Evolutionary conservation across 2,113 vertebrate genomes (phyloP).

Genomic region (Catharus bicknelli): DNA sequence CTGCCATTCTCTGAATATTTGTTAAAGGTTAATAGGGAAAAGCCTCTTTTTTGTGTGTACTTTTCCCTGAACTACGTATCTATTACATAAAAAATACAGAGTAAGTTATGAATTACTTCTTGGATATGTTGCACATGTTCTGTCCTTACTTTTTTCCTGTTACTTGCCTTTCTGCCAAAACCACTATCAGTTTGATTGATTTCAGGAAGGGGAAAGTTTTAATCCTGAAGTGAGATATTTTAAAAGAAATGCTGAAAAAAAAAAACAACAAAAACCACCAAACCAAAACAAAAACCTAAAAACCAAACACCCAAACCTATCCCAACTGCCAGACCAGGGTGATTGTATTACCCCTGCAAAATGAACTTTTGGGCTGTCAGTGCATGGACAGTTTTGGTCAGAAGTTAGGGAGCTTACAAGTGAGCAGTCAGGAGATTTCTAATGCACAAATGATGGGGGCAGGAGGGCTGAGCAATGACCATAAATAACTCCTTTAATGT

Average conservation of each 20-base stretch:
- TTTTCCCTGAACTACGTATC: not conserved
- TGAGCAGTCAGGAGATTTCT: not conserved
- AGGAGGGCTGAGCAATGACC: slow-evolving; percentile 18
- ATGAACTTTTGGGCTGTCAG: not conserved
- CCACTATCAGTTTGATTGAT: slow-evolving; percentile 12
- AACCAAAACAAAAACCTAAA: not conserved
- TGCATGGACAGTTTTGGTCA: not conserved
- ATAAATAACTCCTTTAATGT: slow-evolving; percentile 46
- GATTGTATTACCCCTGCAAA: not conserved
- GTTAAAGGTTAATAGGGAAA: not conserved
- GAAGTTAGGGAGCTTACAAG: not conserved
- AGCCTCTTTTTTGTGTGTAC: not conserved
- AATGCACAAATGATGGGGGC: not conserved
- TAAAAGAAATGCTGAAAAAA: not conserved
- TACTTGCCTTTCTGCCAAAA: slow-evolving; percentile 14
- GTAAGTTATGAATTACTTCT: not conserved
- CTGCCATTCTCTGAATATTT: not conserved
- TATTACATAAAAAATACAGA: not conserved
- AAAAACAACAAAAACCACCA: not conserved
- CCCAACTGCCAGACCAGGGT: not conserved
- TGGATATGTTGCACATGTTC: not conserved
- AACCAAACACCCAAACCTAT: accelerated
- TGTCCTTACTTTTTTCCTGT: not conserved
- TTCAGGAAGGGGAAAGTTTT: slow-evolving; percentile 20
- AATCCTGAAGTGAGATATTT: not conserved